phyloP scores from a whole-genome alignment of 2,888 invertebrate species.

The Euproctis similis region DNA sequence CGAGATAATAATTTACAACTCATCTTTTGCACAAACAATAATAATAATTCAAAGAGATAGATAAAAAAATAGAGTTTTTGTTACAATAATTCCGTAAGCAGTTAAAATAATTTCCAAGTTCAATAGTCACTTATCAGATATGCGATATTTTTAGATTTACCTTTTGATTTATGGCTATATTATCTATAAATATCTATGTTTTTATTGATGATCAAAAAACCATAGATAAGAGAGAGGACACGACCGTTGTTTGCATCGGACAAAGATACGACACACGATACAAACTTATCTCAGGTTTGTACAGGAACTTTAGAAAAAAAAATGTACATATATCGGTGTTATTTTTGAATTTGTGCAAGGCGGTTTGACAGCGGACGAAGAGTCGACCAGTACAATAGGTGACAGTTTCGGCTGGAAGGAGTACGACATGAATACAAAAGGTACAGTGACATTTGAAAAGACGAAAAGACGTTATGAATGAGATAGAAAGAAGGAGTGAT shows the following conservation, averaged over 20 bases:
- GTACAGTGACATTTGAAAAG: constrained; percentile 61
- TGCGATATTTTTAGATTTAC: constrained; percentile 23
- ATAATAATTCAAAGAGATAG: too few species aligned
- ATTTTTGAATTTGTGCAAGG: constrained; percentile 75
- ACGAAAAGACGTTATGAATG: constrained; percentile 68
- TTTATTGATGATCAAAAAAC: too few species aligned
- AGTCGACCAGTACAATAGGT: constrained; percentile 58
- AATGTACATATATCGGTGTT: constrained; percentile 59
- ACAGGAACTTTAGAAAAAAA: constrained; percentile 60
- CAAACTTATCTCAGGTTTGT: constrained; percentile 69
- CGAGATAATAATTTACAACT: too few species aligned
- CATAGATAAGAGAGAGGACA: constrained; percentile 59
- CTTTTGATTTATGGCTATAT: constrained; percentile 25
- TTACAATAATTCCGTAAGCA: too few species aligned
- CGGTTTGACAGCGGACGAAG: constrained; percentile 68
- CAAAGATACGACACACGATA: constrained; percentile 61
- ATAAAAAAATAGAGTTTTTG: too few species aligned
- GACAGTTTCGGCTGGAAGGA: constrained; percentile 60
- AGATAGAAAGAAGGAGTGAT: constrained; percentile 69
- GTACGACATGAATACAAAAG: constrained; percentile 50
- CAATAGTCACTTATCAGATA: constrained; percentile 19
- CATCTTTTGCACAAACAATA: too few species aligned
- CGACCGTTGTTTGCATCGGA: constrained; percentile 68
- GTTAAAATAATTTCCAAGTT: too few species aligned
- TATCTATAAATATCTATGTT: too few species aligned